These are phyloP conservation scores for Proales similis DNA, from an alignment of 1,140 invertebrate genomes.

Conservation along the genomic window DNA sequence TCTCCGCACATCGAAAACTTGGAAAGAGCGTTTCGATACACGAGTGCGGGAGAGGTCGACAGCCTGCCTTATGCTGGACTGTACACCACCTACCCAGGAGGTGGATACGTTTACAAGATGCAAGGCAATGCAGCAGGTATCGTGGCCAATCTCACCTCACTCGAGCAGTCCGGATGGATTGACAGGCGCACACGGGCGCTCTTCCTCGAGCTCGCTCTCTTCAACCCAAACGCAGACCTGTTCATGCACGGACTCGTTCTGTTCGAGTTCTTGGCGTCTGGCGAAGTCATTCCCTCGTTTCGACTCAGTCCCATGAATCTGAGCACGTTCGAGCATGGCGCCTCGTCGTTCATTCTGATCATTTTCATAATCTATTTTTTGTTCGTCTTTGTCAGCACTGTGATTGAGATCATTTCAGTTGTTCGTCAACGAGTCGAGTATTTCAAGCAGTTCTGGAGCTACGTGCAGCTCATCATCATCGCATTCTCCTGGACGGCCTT, in stretches of 20 bases:
- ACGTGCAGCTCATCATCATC: neutral
- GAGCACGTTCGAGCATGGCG: neutral
- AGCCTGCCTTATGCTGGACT: slow-evolving; percentile 54
- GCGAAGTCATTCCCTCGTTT: slow-evolving; percentile 54
- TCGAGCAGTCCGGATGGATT: slow-evolving; percentile 56
- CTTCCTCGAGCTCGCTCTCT: slow-evolving; percentile 58
- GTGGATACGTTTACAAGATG: slow-evolving; percentile 57
- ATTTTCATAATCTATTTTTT: neutral
- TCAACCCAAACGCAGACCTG: slow-evolving; percentile 56
- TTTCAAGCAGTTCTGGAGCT: slow-evolving; percentile 45
- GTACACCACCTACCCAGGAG: slow-evolving; percentile 55
- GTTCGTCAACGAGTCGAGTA: neutral
- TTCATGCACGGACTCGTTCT: slow-evolving; percentile 56
- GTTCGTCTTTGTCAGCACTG: neutral
- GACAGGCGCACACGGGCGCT: slow-evolving; percentile 57
- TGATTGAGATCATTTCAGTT: neutral
- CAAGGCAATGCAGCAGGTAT: slow-evolving; percentile 49
- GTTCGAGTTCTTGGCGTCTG: slow-evolving; percentile 55
- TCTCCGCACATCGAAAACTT: no score
- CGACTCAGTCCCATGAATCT: slow-evolving; percentile 51
- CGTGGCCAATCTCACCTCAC: slow-evolving; percentile 44
- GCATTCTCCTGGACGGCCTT: neutral
- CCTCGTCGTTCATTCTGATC: neutral
- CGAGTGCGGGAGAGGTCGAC: slow-evolving; percentile 47
- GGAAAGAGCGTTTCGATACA: slow-evolving; percentile 50